Evolutionary conservation across 2,797 vertebrate species (phyloP).

Genomic region (Neosalanx taihuensis): DNA sequence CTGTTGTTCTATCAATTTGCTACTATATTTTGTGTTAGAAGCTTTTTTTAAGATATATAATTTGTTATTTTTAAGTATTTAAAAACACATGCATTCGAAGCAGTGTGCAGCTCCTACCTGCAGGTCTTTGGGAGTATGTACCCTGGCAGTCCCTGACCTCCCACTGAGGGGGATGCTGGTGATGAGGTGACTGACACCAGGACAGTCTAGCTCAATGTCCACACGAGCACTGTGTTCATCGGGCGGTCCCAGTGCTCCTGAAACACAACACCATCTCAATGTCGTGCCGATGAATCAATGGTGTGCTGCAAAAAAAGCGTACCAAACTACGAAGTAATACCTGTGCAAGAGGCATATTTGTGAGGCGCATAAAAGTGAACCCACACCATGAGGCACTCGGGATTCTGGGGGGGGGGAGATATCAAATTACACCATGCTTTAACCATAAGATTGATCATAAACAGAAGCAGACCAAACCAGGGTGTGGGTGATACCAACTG

Average conservation of each 20-base stretch:
- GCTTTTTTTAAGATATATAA: background rate
- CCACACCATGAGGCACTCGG: conserved; percentile 86
- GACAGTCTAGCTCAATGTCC: conserved; percentile 91
- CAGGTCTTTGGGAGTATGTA: conserved; percentile 88
- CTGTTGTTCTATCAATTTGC: background rate
- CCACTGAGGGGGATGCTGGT: conserved; percentile 82
- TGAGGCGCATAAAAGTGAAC: conserved; percentile 88
- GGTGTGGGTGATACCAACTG: background rate
- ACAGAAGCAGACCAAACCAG: background rate
- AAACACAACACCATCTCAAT: background rate
- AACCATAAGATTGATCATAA: background rate
- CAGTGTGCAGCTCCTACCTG: conserved; percentile 74
- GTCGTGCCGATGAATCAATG: too few relatives aligned
- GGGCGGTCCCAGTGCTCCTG: conserved; percentile 79
- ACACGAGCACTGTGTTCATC: conserved; percentile 88
- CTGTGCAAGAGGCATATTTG: conserved; percentile 76
- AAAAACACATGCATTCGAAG: background rate
- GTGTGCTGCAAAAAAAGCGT: background rate
- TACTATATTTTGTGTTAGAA: background rate
- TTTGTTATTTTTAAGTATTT: background rate
- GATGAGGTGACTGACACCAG: conserved; percentile 84
- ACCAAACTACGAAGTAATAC: conserved; percentile 59
- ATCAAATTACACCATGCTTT: background rate
- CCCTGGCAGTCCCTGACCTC: conserved; percentile 85
- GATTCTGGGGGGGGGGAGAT: conserved; percentile 72